Evolutionary conservation across 2,888 invertebrate genomes (phyloP), one percentile per base, ranked within the genome.

Genomic region (Pristionchus fissidentatus): DNA sequence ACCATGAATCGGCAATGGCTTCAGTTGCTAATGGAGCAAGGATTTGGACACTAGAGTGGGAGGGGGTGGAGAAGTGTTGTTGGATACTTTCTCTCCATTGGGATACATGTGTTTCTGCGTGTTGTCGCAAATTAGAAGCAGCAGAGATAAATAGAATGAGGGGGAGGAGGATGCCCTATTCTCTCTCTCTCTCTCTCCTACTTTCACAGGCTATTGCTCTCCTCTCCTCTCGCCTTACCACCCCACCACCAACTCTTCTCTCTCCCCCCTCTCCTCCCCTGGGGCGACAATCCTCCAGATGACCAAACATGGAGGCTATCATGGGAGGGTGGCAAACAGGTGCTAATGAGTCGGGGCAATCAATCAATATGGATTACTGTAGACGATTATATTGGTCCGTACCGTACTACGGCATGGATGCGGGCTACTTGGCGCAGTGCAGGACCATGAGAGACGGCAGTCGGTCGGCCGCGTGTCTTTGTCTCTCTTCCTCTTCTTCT

Each of bases 41-140:
- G 70, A 73, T 46, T 29, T 49, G 19, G 49, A 49, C 19, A 49
- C 19, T 49, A 49, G 22, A 73, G 29, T 3, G 38, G 29, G 73
- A 43, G 46, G 22, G 46, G 29, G 43, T 13, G 43, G 49, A 49
- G 49, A 49, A 19, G 49, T 15, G 13, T 15, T 49, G 19, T 49
- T 49, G 49, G 10, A n/a, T n/a, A n/a, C n/a, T n/a, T n/a, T n/a
- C n/a, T n/a, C n/a, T 43, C 43, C 41, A 32, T 38, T n/a, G 38
- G 43, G 70, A 70, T 70, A 70, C 70, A 70, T 70, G 70, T 70
- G 70, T 70, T 70, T 70, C 70, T 70, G n/a, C n/a, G n/a, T n/a
- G n/a, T n/a, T n/a, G 70, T 70, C n/a, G 70, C n/a, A 43, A 70
- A 70, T 70, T 70, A 70, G 70, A 43, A 41, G 43, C n/a, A 70